phyloP scores from a whole-genome alignment of 2,113 vertebrate species.

The Pseudorasbora parva region DNA sequence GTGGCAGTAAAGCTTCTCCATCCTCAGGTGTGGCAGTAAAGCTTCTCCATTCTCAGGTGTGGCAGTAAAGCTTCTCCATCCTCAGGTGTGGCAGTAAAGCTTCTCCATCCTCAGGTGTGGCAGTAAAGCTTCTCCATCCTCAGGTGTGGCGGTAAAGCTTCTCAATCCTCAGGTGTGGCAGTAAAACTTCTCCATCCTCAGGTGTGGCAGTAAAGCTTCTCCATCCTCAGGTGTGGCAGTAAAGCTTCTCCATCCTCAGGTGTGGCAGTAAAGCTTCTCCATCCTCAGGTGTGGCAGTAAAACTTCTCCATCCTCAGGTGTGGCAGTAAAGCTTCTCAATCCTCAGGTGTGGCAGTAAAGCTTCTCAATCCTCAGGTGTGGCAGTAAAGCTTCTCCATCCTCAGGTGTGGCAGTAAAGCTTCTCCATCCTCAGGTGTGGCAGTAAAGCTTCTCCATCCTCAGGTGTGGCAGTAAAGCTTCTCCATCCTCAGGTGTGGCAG shows the following conservation, averaged over 20 bases:
- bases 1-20: constrained; percentile 78
- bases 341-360: constrained; percentile 86
- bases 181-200: constrained; percentile 62
- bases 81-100: constrained; percentile 88
- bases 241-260: constrained; percentile 70
- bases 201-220: constrained; percentile 87
- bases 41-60: constrained; percentile 76
- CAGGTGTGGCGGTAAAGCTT: constrained; percentile 92
- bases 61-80: constrained; percentile 71
- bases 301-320: constrained; percentile 73
- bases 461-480: constrained; percentile 91
- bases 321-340: constrained; percentile 78
- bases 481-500: constrained; percentile 80
- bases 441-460: not conserved
- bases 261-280: constrained; percentile 83
- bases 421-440: constrained; percentile 80
- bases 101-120: constrained; percentile 79
- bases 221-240: constrained; percentile 81
- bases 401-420: constrained; percentile 89
- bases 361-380: constrained; percentile 78
- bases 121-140: constrained; percentile 47
- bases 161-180: constrained; percentile 80
- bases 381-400: constrained; percentile 64
- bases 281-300: constrained; percentile 83
- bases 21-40: constrained; percentile 85